phyloP scores from a whole-genome alignment of 1,140 invertebrate genomes.

The Paraescarpia echinospica region DNA sequence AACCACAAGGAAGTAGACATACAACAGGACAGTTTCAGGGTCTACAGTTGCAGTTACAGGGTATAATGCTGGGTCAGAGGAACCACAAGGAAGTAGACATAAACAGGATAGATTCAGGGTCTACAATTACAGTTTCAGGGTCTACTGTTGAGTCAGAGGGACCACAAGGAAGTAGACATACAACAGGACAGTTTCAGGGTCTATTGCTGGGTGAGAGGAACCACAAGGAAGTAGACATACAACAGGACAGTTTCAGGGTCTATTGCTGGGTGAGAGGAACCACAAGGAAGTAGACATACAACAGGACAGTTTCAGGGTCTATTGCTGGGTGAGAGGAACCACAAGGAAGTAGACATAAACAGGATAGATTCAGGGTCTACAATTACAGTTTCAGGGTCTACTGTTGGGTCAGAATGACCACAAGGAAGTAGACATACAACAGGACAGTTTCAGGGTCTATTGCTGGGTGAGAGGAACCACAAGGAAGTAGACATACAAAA shows the following conservation, averaged over 20 bases:
- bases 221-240: not conserved
- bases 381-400: slow-evolving; percentile 2
- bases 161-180: not conserved
- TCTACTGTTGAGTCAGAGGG: not conserved
- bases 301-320: not conserved
- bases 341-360: not conserved
- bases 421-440: not conserved
- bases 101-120: not conserved
- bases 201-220: not conserved
- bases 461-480: not conserved
- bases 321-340: not conserved
- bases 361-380: not conserved
- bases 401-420: not conserved
- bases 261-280: not conserved
- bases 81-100: not conserved
- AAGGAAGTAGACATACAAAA: not conserved
- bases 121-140: no score
- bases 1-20: not conserved
- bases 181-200: not conserved
- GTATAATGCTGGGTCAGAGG: not conserved
- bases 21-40: not conserved
- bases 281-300: not conserved
- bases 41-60: not conserved
- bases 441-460: not conserved
- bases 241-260: not conserved